phyloP scores from a whole-genome alignment of 2,888 invertebrate species.

The Drosophila maculinotata region DNA sequence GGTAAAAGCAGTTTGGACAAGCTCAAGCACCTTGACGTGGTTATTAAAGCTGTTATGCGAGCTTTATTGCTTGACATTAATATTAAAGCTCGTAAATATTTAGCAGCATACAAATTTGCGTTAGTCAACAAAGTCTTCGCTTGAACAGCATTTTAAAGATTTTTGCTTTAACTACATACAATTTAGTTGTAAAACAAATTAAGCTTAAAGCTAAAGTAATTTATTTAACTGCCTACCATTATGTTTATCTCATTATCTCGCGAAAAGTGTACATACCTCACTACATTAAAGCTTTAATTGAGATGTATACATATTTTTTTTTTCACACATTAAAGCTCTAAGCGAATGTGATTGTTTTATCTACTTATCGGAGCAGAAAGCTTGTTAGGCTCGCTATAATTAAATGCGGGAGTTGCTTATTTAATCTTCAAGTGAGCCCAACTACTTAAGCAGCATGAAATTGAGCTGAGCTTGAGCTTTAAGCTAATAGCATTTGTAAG shows the following conservation, averaged over 20 bases:
- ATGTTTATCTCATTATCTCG: no score
- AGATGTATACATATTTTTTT: no score
- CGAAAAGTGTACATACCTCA: no score
- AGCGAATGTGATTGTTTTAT: background rate
- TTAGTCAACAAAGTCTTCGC: no score
- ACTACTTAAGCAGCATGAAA: background rate
- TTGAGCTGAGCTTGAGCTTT: background rate
- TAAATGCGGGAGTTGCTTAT: background rate
- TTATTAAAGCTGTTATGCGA: background rate
- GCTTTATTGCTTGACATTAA: background rate
- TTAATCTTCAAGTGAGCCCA: background rate
- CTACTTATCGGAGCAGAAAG: background rate
- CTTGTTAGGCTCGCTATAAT: background rate
- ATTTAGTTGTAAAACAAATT: no score
- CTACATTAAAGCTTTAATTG: no score
- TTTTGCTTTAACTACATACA: no score
- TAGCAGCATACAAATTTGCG: no score
- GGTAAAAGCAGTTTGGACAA: no score
- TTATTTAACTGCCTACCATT: no score
- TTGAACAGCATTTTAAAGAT: no score
- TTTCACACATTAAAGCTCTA: background rate
- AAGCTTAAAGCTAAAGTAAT: no score
- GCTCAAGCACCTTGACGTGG: background rate
- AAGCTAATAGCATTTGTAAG: conserved; percentile 24
- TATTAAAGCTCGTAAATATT: background rate